These are phyloP conservation scores for Cheilosia variabilis DNA, from an alignment of 2,888 invertebrate genomes.

Conservation along the genomic window DNA sequence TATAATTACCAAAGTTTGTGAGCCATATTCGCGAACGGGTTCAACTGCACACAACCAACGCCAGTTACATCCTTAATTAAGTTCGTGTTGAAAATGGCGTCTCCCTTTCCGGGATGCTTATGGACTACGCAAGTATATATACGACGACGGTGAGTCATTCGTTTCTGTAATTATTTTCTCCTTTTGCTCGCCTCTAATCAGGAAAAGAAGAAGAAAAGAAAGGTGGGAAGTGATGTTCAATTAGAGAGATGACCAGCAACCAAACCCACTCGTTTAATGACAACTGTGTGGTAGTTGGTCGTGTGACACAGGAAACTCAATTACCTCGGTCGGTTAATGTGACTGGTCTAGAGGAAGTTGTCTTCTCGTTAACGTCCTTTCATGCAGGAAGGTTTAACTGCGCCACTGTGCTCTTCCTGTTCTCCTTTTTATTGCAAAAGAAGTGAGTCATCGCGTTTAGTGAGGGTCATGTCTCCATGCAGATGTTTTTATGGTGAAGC, in stretches of 20 bases:
- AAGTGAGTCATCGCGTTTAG: conserved; percentile 43
- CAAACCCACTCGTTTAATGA: conserved; percentile 60
- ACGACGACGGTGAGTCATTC: conserved; percentile 55
- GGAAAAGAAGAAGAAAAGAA: conserved; percentile 45
- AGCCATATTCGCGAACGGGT: conserved; percentile 9
- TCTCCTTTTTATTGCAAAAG: conserved; percentile 13
- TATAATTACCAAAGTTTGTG: conserved; percentile 15
- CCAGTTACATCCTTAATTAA: conserved; percentile 55
- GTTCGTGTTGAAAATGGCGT: conserved; percentile 50
- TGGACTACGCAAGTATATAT: conserved; percentile 2
- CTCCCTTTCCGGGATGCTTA: background rate
- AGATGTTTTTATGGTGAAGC: conserved; percentile 44
- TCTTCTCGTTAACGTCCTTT: conserved; percentile 55
- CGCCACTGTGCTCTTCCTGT: conserved; percentile 2
- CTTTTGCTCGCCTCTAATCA: conserved; percentile 49
- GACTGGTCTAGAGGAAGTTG: conserved; percentile 32
- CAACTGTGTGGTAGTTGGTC: conserved; percentile 28
- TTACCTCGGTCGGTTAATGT: conserved; percentile 44
- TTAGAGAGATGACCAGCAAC: conserved; percentile 63
- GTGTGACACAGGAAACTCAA: conserved; percentile 67
- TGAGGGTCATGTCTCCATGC: conserved; percentile 6
- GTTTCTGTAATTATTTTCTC: conserved; percentile 61
- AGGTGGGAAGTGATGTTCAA: conserved; percentile 69
- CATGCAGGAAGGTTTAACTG: conserved; percentile 31
- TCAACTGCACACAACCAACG: background rate